Percentiles rank a stretch among this genome's conserved stretches.
These are phyloP conservation scores for Monochamus alternatus DNA, from an alignment of 2,888 invertebrate genomes.

Conservation along the genomic window DNA sequence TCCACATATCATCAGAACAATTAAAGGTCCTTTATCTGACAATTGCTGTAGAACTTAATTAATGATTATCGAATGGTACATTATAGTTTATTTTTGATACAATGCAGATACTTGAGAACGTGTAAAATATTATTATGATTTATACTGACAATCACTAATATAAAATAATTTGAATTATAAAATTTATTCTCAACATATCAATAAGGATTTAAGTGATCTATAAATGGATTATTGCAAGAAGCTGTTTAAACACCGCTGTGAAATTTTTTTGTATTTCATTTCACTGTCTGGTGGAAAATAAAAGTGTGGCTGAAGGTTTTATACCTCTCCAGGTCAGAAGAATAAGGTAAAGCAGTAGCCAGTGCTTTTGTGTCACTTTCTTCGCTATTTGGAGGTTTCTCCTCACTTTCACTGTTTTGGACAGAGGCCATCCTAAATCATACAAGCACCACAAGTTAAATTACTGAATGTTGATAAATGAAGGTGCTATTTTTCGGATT, in stretches of 20 bases:
- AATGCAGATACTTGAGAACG: no score
- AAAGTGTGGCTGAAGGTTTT: slow-evolving; percentile 33
- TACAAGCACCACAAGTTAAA: slow-evolving; percentile 34
- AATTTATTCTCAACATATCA: no score
- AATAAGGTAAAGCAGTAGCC: slow-evolving; percentile 62
- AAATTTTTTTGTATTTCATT: neutral
- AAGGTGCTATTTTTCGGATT: neutral
- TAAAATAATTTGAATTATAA: no score
- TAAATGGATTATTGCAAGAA: slow-evolving; percentile 28
- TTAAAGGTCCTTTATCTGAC: neutral
- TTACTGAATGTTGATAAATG: neutral
- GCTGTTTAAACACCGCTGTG: slow-evolving; percentile 2
- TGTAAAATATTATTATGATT: no score
- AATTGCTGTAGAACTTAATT: neutral
- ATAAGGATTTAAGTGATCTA: no score
- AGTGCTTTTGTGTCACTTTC: slow-evolving; percentile 64
- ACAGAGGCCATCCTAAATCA: slow-evolving; percentile 59
- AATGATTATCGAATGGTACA: no score
- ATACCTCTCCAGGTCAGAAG: slow-evolving; percentile 67
- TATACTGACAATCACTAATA: no score
- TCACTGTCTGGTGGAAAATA: slow-evolving; percentile 24
- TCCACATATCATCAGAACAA: neutral
- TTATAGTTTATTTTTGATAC: no score
- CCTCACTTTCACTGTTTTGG: slow-evolving; percentile 57
- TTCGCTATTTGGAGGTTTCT: slow-evolving; percentile 63